These are phyloP conservation scores for Myrmecophaga tridactyla DNA, from an alignment of 2,113 vertebrate genomes.

Conservation along the genomic window DNA sequence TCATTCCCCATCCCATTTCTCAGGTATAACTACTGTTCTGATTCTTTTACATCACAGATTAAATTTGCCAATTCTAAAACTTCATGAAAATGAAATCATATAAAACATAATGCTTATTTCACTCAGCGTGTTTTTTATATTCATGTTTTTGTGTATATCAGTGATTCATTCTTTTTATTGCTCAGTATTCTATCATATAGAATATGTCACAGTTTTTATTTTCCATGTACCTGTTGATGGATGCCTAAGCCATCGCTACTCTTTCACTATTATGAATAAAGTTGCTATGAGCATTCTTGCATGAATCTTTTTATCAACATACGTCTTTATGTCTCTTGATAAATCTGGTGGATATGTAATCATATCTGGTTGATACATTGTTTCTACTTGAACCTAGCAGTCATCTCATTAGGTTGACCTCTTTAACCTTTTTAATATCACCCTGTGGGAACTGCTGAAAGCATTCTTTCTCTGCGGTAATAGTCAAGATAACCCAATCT, in stretches of 20 bases:
- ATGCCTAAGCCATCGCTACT: background rate
- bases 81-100: background rate
- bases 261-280: constrained; percentile 46
- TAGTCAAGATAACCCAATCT: constrained; percentile 4
- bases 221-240: constrained; percentile 7
- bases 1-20: background rate
- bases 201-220: background rate
- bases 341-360: background rate
- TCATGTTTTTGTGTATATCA: background rate
- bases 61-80: constrained; percentile 16
- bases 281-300: background rate
- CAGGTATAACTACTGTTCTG: background rate
- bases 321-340: constrained; percentile 26
- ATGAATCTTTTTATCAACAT: background rate
- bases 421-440: background rate
- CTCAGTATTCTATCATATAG: background rate
- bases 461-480: constrained; percentile 8
- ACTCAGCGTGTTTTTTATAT: background rate
- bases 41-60: background rate
- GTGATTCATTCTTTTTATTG: constrained; percentile 30
- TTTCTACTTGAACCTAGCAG: background rate
- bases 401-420: background rate
- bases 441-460: background rate
- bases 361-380: background rate
- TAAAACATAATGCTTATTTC: constrained; percentile 34